phyloP scores from a whole-genome alignment of 2,113 vertebrate genomes.

The Scytalopus superciliaris region DNA sequence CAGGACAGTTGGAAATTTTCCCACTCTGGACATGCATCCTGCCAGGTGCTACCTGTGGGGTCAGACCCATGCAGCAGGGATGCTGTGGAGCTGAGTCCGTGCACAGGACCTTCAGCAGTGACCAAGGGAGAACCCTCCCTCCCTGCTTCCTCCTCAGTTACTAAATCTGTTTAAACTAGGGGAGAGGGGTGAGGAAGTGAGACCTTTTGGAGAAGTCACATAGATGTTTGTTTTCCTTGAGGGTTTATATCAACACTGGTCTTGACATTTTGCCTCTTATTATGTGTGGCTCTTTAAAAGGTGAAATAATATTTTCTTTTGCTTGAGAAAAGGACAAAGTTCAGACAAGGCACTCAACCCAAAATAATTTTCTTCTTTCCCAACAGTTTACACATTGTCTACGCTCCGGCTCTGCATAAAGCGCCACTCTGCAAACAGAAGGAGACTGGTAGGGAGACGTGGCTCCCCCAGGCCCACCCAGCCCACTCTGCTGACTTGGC shows the following conservation, averaged over 20 bases:
- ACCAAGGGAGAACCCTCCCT: not conserved
- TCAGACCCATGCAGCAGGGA: not conserved
- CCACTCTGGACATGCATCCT: fast-evolving
- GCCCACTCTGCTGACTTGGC: not conserved
- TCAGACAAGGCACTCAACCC: conserved; percentile 76
- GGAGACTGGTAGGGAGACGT: not conserved
- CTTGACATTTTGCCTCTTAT: conserved; percentile 84
- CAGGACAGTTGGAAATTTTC: fast-evolving
- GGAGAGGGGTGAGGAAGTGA: conserved; percentile 75
- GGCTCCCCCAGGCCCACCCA: not conserved
- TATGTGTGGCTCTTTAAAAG: conserved; percentile 84
- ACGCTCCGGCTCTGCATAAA: not conserved
- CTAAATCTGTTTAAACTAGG: conserved; percentile 77
- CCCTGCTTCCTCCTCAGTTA: conserved; percentile 32
- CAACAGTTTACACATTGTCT: conserved; percentile 40
- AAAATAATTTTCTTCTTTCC: conserved; percentile 68
- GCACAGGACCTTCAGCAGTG: not conserved
- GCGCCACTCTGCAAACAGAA: not conserved
- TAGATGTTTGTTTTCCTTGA: conserved; percentile 83
- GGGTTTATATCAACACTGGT: conserved; percentile 82
- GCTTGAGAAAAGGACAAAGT: conserved; percentile 83
- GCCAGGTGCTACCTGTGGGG: not conserved
- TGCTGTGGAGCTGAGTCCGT: fast-evolving
- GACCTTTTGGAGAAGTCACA: conserved; percentile 74
- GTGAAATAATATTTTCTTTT: conserved; percentile 87